Evolutionary conservation across 2,797 vertebrate genomes (phyloP).

Genomic region (Oreortyx pictus): DNA sequence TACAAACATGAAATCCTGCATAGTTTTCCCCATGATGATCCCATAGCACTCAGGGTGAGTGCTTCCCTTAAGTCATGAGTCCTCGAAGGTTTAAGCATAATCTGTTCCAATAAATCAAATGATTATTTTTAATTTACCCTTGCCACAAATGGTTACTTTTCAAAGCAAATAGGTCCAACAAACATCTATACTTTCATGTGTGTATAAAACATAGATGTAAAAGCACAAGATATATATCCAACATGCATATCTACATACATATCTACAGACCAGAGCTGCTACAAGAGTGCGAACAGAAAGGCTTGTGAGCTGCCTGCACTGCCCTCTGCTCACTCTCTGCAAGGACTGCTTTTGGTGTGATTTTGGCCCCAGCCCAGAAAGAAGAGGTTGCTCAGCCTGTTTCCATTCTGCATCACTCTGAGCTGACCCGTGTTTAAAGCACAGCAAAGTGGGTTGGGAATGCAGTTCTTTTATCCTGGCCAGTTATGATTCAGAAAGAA

Average conservation of each 20-base stretch:
- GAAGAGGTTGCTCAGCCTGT: rapidly evolving
- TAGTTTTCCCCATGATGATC: neutral
- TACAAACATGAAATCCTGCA: neutral
- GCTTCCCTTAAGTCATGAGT: neutral
- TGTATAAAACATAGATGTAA: neutral
- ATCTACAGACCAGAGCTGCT: neutral
- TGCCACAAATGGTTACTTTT: neutral
- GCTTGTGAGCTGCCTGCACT: neutral
- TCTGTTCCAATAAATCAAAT: neutral
- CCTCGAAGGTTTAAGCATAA: neutral
- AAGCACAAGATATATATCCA: neutral
- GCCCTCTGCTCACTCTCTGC: rapidly evolving
- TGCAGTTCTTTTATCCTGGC: neutral
- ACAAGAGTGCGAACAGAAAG: neutral
- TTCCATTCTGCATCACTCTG: rapidly evolving
- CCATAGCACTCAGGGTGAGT: neutral
- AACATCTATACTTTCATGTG: neutral
- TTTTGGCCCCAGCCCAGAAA: neutral
- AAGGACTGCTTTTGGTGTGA: neutral
- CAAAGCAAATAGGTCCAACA: neutral
- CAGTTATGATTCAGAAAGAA: neutral
- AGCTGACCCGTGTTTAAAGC: neutral
- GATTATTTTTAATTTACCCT: neutral
- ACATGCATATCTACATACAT: neutral
- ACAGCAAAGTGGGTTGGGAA: neutral